Evolutionary conservation across 2,888 invertebrate genomes (phyloP).

Genomic region (Homarus gammarus): DNA sequence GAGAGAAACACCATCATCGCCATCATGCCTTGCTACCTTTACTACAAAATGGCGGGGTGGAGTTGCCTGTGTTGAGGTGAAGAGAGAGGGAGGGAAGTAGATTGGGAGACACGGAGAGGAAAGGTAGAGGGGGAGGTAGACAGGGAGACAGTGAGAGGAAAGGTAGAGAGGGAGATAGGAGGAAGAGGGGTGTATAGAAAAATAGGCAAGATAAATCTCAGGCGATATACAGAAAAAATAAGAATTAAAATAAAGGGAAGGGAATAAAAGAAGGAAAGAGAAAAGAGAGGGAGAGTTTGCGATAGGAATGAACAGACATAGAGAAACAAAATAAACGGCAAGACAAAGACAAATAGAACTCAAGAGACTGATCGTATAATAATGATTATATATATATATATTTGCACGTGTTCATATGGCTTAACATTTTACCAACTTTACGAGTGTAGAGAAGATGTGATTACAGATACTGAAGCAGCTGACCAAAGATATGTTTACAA

Average conservation of each 20-base stretch:
- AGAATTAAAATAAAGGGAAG: no score
- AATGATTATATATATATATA: no score
- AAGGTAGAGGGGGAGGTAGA: not conserved
- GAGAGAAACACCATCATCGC: not conserved
- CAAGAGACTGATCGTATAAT: no score
- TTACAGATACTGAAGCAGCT: constrained; percentile 1
- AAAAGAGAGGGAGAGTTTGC: not conserved
- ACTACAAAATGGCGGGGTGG: not conserved
- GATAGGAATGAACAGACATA: not conserved
- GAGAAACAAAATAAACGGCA: no score
- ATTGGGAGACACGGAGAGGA: not conserved
- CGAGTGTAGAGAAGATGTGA: not conserved
- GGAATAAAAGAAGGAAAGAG: no score
- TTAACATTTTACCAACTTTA: not conserved
- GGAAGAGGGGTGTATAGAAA: no score
- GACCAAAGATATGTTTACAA: not conserved
- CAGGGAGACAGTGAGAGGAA: not conserved
- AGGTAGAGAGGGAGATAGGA: not conserved
- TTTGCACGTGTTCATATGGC: not conserved
- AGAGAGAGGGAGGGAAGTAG: not conserved
- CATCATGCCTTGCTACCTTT: not conserved
- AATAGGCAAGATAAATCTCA: no score
- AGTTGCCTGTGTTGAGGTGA: not conserved
- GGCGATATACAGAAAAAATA: not conserved
- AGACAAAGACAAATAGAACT: no score